A percentile compares a stretch with the other conserved stretches of the same genome.
phyloP scores from a whole-genome alignment of 2,113 vertebrate genomes.

The Progne subis region DNA sequence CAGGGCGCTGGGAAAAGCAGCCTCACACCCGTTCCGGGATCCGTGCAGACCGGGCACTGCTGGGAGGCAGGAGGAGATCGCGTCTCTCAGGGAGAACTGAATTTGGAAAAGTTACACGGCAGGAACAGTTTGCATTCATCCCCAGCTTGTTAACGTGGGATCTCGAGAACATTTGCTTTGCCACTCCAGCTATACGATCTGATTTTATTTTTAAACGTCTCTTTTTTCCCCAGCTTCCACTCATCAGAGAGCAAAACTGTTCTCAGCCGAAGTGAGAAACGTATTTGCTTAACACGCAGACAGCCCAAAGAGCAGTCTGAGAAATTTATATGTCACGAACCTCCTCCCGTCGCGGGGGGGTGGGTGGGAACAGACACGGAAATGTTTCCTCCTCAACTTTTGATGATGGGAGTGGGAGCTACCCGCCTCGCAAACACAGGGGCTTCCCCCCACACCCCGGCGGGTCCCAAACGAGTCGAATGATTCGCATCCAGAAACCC shows the following conservation, averaged over 20 bases:
- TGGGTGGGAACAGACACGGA: background rate
- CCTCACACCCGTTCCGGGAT: background rate
- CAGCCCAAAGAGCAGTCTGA: background rate
- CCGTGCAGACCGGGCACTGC: background rate
- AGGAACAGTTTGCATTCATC: slow-evolving; percentile 45
- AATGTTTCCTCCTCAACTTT: background rate
- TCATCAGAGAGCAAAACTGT: background rate
- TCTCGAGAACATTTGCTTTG: slow-evolving; percentile 51
- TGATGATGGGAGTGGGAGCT: background rate
- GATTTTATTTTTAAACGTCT: slow-evolving; percentile 57
- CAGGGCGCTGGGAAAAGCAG: background rate
- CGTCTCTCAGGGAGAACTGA: background rate
- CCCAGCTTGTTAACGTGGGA: slow-evolving; percentile 52
- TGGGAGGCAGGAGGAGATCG: background rate
- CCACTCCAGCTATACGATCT: background rate
- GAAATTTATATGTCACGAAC: background rate
- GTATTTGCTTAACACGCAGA: background rate
- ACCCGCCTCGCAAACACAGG: background rate
- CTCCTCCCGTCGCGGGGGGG: background rate
- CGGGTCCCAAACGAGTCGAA: background rate
- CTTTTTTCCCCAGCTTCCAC: background rate
- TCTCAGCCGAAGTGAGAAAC: background rate
- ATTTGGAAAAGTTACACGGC: slow-evolving; percentile 10
- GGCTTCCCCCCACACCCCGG: background rate
- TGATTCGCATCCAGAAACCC: too few relatives aligned